These are phyloP conservation scores for Onychomys torridus DNA, from an alignment of 2,797 vertebrate genomes.

Conservation along the genomic window DNA sequence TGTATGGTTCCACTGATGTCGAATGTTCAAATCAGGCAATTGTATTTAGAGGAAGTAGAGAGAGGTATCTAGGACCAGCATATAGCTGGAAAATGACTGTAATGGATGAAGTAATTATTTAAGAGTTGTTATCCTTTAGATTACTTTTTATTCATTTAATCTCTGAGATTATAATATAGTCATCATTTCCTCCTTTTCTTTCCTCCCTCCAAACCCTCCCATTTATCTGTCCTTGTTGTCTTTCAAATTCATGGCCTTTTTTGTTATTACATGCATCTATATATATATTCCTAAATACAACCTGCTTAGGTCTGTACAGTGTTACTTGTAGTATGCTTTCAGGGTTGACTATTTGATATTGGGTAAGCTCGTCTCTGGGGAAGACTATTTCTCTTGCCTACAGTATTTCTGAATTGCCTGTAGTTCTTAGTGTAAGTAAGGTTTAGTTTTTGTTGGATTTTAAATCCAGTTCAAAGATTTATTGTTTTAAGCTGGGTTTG, in stretches of 20 bases:
- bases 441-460: not conserved
- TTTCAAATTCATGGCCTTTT: not conserved
- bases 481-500: not conserved
- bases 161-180: not conserved
- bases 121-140: not conserved
- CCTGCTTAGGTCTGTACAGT: not conserved
- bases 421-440: not conserved
- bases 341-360: not conserved
- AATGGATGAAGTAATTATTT: not conserved
- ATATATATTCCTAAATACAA: not conserved
- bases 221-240: not conserved
- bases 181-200: not conserved
- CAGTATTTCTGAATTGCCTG: no score
- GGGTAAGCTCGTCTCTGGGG: not conserved
- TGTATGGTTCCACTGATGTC: not conserved
- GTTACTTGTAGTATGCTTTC: not conserved
- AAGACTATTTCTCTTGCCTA: not conserved
- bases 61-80: not conserved
- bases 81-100: not conserved
- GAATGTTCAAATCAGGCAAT: not conserved
- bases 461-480: not conserved
- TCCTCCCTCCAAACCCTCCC: not conserved
- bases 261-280: not conserved
- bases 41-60: not conserved
- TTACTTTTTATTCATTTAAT: not conserved